Evolutionary conservation across 2,888 invertebrate genomes (phyloP), one percentile per base, ranked within the genome.

Genomic region (Drosophila antonietae): DNA sequence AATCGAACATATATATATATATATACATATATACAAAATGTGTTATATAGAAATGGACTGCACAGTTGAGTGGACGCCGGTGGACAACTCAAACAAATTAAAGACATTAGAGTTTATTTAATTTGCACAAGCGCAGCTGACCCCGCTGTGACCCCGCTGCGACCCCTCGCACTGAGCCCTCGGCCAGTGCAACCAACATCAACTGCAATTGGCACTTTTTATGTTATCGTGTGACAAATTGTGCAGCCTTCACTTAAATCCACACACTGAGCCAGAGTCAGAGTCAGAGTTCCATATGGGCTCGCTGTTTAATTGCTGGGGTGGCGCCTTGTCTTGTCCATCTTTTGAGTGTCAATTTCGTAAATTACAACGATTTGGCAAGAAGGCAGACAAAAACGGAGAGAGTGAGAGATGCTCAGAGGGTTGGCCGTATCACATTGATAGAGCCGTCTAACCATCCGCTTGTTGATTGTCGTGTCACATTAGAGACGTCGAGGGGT

Each of bases 271-370:
- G 20, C 0, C 53, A 23, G 51, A 31, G 58, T 2, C 14, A 37
- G 37, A 37, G 37, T 2, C 14, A 10, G 23, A 43, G 61, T n/a
- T 77, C 75, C 83, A 84, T 88, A 88, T 88, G 88, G 74, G 80
- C 65, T 70, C 63, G 68, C 53, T 61, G 64, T 66, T 83, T 87
- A 87, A 87, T 87, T 87, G 88, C 71, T 64, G 68, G 88, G 86
- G 87, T 80, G 68, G 80, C 69, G 73, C 69, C 68, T 73, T 12
- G 28, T 23, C 28, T 9, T 28, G 56, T 37, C 43, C 80, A 76
- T 87, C 88, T 82, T 85, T 88, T 70, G 80, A 88, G 86, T 88
- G 86, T 88, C 86, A 87, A 87, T 87, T 87, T 87, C 88, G 88
- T 88, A 88, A 86, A 87, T 87, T 87, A 86, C 86, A 86, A 78